Base-by-base conservation (phyloP, 64 coral and sea anemone species). In the Actinia equina region DNA sequence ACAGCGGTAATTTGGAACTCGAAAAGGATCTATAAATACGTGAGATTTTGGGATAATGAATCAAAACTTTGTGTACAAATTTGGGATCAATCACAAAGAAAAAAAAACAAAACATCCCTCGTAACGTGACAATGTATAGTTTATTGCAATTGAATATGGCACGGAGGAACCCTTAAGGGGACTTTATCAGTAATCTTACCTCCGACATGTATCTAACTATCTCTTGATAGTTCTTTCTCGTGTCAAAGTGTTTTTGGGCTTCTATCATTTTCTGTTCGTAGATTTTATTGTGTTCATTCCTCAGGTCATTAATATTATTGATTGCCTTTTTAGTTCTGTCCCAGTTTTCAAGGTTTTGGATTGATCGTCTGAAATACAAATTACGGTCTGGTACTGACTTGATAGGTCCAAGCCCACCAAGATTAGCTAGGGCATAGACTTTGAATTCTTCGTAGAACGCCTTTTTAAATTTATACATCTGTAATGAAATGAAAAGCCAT, bases 381-480 rank as follows among this genome's bases (percentile, higher is more conserved):
- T 69, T 86, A 3, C 84, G 59, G 15, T 86, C 60, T 7, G 57
- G 84, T 44, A 86, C 59, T 69, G 84, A 86, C 84, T 65, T 86
- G 84, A 69, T 26, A 3, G 62, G 19, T 43, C 84, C 84, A 59
- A 86, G 60, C 14, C 84, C 84, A 42, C 84, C 84, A 69, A 88
- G 86, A 88, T 79, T 88, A 43, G 64, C 86, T 59, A 79, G 9
- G 54, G 86, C 86, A 46, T 88, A 20, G 71, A 7, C 67, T 79
- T 77, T 79, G 13, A 88, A 71, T 79, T 88, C 71, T 76, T 88
- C 59, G 86, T 77, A 88, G n/a, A 77, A 88, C 42, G 86, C 58
- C 1, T 88, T 52, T 79, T 71, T 77, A 46, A 88, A 88, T 88
- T 88, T 88, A n/a, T 88, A 88, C 86, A 88, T 77, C 86, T 88